A percentile compares a stretch with the other conserved stretches of the same genome.
These are phyloP conservation scores for Yponomeuta malinellus DNA, from an alignment of 2,888 invertebrate species.

Conservation along the genomic window DNA sequence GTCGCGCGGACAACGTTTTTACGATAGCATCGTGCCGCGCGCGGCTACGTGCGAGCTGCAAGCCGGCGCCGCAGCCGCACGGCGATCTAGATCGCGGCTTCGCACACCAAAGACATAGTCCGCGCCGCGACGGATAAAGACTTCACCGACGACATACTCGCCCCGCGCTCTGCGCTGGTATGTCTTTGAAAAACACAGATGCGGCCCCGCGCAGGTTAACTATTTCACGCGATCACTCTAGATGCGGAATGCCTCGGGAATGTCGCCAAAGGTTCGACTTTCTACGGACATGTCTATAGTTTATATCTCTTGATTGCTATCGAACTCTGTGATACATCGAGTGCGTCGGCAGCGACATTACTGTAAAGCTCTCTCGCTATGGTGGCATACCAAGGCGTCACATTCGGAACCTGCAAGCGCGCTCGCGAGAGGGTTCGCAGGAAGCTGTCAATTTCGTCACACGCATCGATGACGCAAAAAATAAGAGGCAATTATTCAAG, in stretches of 20 bases:
- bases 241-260: slow-evolving; percentile 12
- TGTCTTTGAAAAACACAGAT: slow-evolving; percentile 60
- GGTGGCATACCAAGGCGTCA: neutral
- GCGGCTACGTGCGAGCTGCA: slow-evolving; percentile 38
- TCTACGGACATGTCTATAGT: slow-evolving; percentile 6
- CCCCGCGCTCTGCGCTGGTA: slow-evolving; percentile 31
- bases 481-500: slow-evolving; percentile 38
- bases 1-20: slow-evolving; percentile 57
- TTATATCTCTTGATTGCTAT: slow-evolving; percentile 1
- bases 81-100: slow-evolving; percentile 66
- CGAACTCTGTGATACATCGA: neutral
- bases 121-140: slow-evolving; percentile 65
- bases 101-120: slow-evolving; percentile 59
- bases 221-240: slow-evolving; percentile 26
- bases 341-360: neutral
- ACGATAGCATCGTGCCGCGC: slow-evolving; percentile 61
- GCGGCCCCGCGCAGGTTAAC: slow-evolving; percentile 8
- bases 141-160: slow-evolving; percentile 54
- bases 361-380: neutral
- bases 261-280: neutral
- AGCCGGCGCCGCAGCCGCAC: slow-evolving; percentile 30
- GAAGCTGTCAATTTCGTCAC: slow-evolving; percentile 13
- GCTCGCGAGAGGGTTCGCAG: neutral
- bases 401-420: neutral
- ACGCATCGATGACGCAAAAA: slow-evolving; percentile 19